A percentile compares a stretch with the other conserved stretches of the same genome.
phyloP scores from a whole-genome alignment of 2,113 vertebrate species.

The Irena cyanogastra region DNA sequence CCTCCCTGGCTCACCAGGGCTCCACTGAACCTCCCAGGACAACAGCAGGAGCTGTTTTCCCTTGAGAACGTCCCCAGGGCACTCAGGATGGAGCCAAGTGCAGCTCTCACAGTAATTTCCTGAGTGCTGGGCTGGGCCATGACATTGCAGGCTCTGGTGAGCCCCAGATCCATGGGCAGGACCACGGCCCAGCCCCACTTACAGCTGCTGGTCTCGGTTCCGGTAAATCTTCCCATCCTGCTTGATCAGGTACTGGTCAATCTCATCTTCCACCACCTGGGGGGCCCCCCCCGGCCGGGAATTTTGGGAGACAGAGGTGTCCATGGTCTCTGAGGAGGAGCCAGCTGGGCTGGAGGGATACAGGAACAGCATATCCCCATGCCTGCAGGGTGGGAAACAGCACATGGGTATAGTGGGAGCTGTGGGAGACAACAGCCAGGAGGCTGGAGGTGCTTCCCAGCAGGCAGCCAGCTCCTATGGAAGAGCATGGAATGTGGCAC shows the following conservation, averaged over 20 bases:
- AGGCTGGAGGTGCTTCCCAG: neutral
- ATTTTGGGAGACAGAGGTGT: conserved; percentile 78
- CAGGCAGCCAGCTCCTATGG: neutral
- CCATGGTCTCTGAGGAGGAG: conserved; percentile 89
- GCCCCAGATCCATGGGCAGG: neutral
- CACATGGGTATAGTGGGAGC: neutral
- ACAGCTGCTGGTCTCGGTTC: conserved; percentile 91
- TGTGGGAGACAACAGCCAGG: neutral
- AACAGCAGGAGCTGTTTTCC: neutral
- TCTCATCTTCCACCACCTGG: conserved; percentile 89
- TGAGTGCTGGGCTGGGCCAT: neutral
- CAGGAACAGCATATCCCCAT: conserved; percentile 94
- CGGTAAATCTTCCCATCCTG: conserved; percentile 98
- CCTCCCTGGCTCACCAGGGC: neutral
- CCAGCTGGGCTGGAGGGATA: conserved; percentile 81
- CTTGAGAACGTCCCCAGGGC: neutral
- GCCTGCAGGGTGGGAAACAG: conserved; percentile 68
- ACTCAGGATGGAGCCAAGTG: neutral
- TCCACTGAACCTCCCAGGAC: neutral
- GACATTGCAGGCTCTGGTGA: neutral
- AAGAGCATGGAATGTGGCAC: fast-evolving
- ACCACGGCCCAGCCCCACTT: conserved; percentile 40
- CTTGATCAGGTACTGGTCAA: conserved; percentile 91
- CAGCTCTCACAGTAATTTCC: neutral
- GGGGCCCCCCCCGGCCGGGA: conserved; percentile 74